Evolutionary conservation across 2,113 vertebrate species (phyloP).

Genomic region (Saiga tatarica): DNA sequence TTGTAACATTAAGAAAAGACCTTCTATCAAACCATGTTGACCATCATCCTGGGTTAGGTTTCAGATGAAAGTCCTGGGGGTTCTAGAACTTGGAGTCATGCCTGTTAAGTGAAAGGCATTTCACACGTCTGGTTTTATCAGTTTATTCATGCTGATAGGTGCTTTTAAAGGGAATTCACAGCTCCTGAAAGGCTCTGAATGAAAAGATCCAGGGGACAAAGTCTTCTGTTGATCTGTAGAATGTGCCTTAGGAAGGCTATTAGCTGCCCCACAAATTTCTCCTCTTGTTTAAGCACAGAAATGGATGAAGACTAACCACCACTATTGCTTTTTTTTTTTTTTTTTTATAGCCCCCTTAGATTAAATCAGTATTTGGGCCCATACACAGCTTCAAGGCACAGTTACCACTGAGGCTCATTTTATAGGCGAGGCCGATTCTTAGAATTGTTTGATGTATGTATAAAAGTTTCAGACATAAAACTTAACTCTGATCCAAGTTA

Average conservation of each 20-base stretch:
- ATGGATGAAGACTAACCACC: not conserved
- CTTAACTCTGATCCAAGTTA: not conserved
- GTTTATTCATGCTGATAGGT: slow-evolving; percentile 79
- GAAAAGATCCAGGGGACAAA: slow-evolving; percentile 71
- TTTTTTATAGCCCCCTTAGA: not conserved
- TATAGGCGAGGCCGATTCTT: not conserved
- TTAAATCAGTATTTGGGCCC: not conserved
- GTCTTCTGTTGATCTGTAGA: slow-evolving; percentile 65
- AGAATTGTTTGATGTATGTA: not conserved
- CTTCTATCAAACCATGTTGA: slow-evolving; percentile 69
- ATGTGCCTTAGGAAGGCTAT: slow-evolving; percentile 15
- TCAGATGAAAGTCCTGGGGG: slow-evolving; percentile 63
- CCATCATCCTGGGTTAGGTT: slow-evolving; percentile 67
- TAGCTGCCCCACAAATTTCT: slow-evolving; percentile 9
- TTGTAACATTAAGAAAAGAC: slow-evolving; percentile 46
- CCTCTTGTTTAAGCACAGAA: not conserved
- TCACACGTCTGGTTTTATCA: slow-evolving; percentile 80
- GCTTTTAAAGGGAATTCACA: slow-evolving; percentile 77
- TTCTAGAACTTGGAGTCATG: slow-evolving; percentile 60
- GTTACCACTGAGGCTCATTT: slow-evolving; percentile 11
- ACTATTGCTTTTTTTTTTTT: not conserved
- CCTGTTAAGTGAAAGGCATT: slow-evolving; percentile 77
- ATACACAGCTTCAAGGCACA: not conserved
- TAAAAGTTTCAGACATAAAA: not conserved
- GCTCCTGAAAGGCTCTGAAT: slow-evolving; percentile 73